Percentiles rank a stretch among this genome's conserved stretches.
Conservation (phyloP, 2,888 invertebrate genomes). For the Onchidella celtica region DNA sequence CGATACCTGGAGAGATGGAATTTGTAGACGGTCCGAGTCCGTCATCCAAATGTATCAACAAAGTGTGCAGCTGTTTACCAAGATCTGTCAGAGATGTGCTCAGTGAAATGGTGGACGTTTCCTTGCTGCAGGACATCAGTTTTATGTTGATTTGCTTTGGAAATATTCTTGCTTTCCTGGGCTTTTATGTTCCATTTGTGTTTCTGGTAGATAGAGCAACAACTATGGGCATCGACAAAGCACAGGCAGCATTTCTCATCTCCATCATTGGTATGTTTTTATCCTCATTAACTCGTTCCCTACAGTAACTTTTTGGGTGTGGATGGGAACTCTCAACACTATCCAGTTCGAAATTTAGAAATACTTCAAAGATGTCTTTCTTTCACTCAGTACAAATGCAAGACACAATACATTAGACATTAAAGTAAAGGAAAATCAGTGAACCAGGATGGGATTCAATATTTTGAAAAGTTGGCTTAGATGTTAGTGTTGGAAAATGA, state of each 20-base stretch:
- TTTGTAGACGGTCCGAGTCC: conserved; percentile 36
- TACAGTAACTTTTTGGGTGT: no score
- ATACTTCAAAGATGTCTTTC: no score
- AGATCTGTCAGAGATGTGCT: conserved; percentile 81
- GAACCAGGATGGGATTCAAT: no score
- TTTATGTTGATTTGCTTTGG: conserved; percentile 95
- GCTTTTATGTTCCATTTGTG: conserved; percentile 73
- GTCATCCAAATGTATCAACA: conserved; percentile 35
- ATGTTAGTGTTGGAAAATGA: no score
- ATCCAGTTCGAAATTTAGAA: no score
- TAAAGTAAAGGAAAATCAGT: no score
- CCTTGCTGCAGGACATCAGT: conserved; percentile 91
- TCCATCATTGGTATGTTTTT: conserved; percentile 77
- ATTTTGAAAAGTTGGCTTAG: no score
- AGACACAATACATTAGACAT: no score
- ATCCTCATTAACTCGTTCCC: no score
- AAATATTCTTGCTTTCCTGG: conserved; percentile 82
- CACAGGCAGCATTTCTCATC: conserved; percentile 81
- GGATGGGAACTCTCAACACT: no score
- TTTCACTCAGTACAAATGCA: no score
- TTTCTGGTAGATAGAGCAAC: conserved; percentile 63
- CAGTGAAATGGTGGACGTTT: conserved; percentile 94
- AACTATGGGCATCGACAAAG: conserved; percentile 59
- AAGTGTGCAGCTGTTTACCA: conserved; percentile 68
- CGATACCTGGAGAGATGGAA: conserved; percentile 84